Percentiles rank a stretch among this genome's conserved stretches.
These are phyloP conservation scores for Dendrolimus houi DNA, from an alignment of 2,888 invertebrate genomes.

Conservation along the genomic window DNA sequence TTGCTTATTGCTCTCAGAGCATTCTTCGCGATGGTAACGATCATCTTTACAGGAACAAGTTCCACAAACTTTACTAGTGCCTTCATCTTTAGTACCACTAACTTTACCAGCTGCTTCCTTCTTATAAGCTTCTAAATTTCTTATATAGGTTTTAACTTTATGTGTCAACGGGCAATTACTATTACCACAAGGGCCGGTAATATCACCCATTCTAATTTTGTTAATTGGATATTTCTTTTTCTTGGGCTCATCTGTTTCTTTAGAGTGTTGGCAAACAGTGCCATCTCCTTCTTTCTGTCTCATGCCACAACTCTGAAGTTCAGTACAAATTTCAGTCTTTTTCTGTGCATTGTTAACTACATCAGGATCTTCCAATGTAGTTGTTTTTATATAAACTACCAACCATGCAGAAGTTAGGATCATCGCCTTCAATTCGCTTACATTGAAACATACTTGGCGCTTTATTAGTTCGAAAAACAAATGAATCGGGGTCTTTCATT, in stretches of 20 bases:
- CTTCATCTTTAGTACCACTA: constrained; percentile 24
- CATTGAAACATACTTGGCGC: constrained; percentile 64
- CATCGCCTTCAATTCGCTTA: constrained; percentile 51
- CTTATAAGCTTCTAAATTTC: constrained; percentile 53
- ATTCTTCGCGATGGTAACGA: constrained; percentile 49
- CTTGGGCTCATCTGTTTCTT: constrained; percentile 12
- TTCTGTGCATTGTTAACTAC: constrained; percentile 32
- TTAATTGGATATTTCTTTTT: constrained; percentile 45
- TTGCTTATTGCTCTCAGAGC: constrained; percentile 30
- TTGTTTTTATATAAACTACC: constrained; percentile 60
- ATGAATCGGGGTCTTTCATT: constrained; percentile 49
- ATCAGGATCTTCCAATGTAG: constrained; percentile 61
- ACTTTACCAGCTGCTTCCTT: constrained; percentile 31
- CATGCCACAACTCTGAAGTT: constrained; percentile 49
- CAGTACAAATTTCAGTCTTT: constrained; percentile 58
- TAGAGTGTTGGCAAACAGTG: constrained; percentile 26
- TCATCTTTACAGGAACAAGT: constrained; percentile 59
- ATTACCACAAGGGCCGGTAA: constrained; percentile 64
- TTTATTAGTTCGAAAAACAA: constrained; percentile 62
- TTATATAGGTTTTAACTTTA: constrained; percentile 56
- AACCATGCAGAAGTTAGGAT: constrained; percentile 62
- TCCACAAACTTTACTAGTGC: constrained; percentile 49
- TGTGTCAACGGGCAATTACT: constrained; percentile 57
- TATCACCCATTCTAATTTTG: constrained; percentile 66
- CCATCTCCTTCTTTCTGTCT: constrained; percentile 18